Evolutionary conservation across 2,797 vertebrate genomes (phyloP).

Genomic region (Lepidocolaptes lacrymiger): DNA sequence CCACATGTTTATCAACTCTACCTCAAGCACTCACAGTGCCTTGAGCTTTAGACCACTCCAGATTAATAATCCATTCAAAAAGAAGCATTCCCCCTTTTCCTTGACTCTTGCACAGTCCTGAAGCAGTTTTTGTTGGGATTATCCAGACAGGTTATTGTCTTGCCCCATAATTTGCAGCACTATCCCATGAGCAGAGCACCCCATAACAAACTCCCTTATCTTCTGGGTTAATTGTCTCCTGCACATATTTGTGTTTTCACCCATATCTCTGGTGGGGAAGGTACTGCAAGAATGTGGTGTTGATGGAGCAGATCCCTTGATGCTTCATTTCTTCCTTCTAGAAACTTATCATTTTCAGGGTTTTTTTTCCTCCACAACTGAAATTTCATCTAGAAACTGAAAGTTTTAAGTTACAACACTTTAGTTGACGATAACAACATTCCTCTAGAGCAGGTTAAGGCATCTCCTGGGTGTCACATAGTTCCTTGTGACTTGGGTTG

Average conservation of each 20-base stretch:
- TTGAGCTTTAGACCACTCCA: background rate
- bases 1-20: fast-evolving
- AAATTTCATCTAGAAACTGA: background rate
- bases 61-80: background rate
- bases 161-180: background rate
- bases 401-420: background rate
- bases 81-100: fast-evolving
- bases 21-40: background rate
- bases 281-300: background rate
- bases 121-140: background rate
- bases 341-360: fast-evolving
- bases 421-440: background rate
- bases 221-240: too few relatives aligned
- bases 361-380: background rate
- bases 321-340: background rate
- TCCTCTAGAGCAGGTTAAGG: background rate
- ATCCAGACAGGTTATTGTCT: background rate
- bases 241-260: background rate
- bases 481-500: background rate
- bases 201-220: fast-evolving
- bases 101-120: fast-evolving
- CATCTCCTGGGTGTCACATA: fast-evolving
- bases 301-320: background rate
- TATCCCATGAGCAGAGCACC: background rate
- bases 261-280: background rate